These are phyloP conservation scores for Noctua janthina DNA, from an alignment of 2,888 invertebrate species.

Conservation along the genomic window DNA sequence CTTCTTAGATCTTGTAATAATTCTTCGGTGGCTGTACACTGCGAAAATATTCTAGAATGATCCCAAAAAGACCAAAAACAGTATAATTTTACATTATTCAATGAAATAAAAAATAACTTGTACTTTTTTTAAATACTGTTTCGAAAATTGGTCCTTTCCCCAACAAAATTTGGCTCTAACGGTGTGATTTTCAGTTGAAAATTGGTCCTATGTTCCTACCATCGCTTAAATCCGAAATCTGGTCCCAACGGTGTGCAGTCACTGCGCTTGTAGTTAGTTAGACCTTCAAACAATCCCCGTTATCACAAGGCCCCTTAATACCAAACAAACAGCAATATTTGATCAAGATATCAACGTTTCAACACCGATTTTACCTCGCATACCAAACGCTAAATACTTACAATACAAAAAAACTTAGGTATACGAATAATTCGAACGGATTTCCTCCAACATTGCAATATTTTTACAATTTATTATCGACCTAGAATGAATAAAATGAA, in stretches of 20 bases:
- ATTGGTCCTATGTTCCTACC: not conserved
- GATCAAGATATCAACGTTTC: constrained; percentile 59
- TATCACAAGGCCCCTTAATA: constrained; percentile 56
- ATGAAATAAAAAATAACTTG: not conserved
- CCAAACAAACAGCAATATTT: constrained; percentile 50
- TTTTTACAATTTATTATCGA: constrained; percentile 29
- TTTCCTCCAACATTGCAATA: constrained; percentile 59
- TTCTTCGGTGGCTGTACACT: constrained; percentile 33
- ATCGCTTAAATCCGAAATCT: not conserved
- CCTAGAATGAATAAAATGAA: constrained; percentile 49
- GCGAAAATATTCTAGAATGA: not conserved
- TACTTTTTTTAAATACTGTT: not conserved
- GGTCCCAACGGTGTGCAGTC: constrained; percentile 43
- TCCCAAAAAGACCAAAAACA: not conserved
- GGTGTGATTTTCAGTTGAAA: not conserved
- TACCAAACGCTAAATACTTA: constrained; percentile 35
- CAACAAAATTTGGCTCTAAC: not conserved
- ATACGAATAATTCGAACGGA: constrained; percentile 51
- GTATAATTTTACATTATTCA: not conserved
- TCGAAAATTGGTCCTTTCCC: not conserved
- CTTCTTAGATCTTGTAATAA: constrained; percentile 37
- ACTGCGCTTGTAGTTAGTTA: constrained; percentile 61
- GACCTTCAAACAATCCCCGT: constrained; percentile 48
- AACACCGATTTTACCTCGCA: constrained; percentile 53
- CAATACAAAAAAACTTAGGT: constrained; percentile 30